Conservation (phyloP, 2,113 vertebrate species). For the Rhombomys opimus region DNA sequence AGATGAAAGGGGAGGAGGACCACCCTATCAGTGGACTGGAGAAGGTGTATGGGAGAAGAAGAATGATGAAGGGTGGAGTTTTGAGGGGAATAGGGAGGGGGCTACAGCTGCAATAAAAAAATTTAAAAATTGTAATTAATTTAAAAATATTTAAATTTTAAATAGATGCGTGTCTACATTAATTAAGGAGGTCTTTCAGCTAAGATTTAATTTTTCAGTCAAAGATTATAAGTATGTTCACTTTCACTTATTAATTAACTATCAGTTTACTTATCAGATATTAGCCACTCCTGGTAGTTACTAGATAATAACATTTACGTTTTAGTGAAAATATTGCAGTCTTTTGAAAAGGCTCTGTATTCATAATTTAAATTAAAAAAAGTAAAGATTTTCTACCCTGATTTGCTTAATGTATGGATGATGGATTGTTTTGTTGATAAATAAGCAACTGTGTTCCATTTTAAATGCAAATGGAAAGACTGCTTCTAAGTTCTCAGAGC, state of each 20-base stretch:
- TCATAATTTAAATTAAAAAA: background rate
- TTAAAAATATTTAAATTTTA: background rate
- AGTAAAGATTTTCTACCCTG: background rate
- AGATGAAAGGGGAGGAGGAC: too few species aligned
- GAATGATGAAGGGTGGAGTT: too few species aligned
- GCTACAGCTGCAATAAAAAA: too few species aligned
- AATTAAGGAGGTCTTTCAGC: background rate
- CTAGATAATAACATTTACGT: background rate
- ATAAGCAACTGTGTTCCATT: background rate
- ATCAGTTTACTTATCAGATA: background rate
- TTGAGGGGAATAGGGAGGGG: too few species aligned
- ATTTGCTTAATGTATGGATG: background rate
- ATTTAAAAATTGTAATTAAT: too few species aligned
- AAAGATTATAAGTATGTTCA: background rate
- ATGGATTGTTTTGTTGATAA: background rate
- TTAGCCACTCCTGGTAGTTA: background rate
- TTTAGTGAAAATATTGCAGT: background rate
- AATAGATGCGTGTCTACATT: background rate
- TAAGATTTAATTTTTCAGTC: background rate
- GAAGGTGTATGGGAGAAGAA: too few species aligned
- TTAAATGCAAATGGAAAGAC: background rate
- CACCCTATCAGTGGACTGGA: too few species aligned
- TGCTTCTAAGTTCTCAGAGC: background rate
- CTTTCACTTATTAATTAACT: background rate
- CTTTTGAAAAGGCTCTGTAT: background rate